These are phyloP conservation scores for Tachuris rubrigastra DNA, from an alignment of 2,113 vertebrate species.

Conservation along the genomic window DNA sequence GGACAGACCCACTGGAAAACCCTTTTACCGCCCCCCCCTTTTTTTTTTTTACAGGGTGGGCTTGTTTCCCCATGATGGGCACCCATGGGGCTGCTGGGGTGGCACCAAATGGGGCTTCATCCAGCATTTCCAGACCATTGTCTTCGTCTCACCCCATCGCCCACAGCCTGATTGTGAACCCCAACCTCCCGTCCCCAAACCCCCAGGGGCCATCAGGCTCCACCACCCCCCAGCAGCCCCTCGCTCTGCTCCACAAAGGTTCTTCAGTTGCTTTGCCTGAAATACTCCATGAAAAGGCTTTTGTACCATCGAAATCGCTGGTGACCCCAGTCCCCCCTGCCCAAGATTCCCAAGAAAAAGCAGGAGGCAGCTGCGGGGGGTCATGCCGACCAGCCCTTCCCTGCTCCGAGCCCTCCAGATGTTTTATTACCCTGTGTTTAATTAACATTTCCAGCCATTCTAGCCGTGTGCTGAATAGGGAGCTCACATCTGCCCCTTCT, in stretches of 20 bases:
- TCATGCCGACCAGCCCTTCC: neutral
- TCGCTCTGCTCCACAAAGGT: neutral
- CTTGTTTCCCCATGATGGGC: fast-evolving
- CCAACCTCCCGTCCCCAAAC: neutral
- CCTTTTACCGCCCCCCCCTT: fast-evolving
- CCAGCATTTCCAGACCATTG: neutral
- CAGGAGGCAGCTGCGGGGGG: neutral
- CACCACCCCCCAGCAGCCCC: neutral
- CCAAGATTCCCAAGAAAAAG: constrained; percentile 2
- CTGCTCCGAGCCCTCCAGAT: neutral
- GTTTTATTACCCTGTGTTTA: constrained; percentile 27
- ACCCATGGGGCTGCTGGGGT: fast-evolving
- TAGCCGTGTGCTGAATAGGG: neutral
- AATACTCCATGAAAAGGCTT: constrained; percentile 45
- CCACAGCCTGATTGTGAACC: neutral
- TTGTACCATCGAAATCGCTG: neutral
- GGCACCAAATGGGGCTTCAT: neutral
- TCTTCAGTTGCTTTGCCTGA: constrained; percentile 17
- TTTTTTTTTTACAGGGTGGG: neutral
- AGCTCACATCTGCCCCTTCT: neutral
- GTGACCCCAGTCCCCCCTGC: constrained; percentile 6
- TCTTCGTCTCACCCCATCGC: neutral
- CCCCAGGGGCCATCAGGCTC: neutral
- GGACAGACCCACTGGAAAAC: neutral
- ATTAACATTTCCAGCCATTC: neutral